These are phyloP conservation scores for Ascidia mentula DNA, from an alignment of 23 tunicate genomes.

Conservation along the genomic window DNA sequence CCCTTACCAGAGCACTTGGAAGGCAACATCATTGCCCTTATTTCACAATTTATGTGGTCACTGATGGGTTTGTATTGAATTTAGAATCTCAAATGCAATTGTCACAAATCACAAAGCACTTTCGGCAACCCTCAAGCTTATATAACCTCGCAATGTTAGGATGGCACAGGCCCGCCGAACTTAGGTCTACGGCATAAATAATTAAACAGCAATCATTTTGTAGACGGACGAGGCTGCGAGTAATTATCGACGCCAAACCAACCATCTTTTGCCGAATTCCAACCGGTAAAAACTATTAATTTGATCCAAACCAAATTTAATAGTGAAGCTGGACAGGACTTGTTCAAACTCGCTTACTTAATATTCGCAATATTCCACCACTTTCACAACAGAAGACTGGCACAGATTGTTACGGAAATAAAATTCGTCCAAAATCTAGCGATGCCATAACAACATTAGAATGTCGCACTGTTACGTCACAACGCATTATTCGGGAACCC, in stretches of 20 bases:
- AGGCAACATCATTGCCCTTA: background rate
- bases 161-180: background rate
- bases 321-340: no score
- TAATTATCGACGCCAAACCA: background rate
- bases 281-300: background rate
- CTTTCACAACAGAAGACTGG: no score
- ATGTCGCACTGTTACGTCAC: no score
- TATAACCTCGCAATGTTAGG: background rate
- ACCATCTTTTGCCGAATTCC: background rate
- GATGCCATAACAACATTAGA: no score
- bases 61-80: background rate
- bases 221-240: background rate
- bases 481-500: no score
- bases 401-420: no score
- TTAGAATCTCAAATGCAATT: background rate
- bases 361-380: no score
- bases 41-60: background rate
- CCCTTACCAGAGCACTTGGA: background rate
- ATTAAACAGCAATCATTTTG: conserved; percentile 6
- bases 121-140: background rate
- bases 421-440: no score
- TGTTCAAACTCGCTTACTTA: no score
- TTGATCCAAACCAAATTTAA: no score
- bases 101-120: background rate
- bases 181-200: conserved; percentile 1